These are phyloP conservation scores for Patiria pectinifera DNA, from an alignment of 53 echinoderm and acorn worm genomes.

Conservation along the genomic window DNA sequence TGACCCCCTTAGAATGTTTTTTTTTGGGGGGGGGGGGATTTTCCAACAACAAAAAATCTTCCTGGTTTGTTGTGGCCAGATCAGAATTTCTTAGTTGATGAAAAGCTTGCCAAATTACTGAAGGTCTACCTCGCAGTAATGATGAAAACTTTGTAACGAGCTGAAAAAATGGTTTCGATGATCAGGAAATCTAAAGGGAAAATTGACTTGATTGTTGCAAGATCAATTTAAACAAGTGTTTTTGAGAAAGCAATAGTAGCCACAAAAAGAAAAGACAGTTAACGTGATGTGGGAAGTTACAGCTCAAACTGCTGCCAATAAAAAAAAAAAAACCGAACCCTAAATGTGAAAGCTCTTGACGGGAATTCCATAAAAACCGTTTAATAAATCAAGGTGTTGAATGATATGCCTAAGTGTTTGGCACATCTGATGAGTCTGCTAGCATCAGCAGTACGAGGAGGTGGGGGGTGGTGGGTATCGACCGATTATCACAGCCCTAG, in stretches of 20 bases:
- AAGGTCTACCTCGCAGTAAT: no score
- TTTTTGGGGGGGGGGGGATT: no score
- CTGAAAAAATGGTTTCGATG: no score
- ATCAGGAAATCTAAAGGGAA: no score
- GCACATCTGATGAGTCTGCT: conserved; percentile 7
- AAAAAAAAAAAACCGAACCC: neutral
- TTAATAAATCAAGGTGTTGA: conserved; percentile 40
- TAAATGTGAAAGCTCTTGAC: neutral
- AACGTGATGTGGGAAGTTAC: neutral
- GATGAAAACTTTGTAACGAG: no score
- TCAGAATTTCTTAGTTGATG: no score
- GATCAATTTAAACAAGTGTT: no score
- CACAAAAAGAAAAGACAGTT: neutral
- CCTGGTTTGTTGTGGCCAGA: no score
- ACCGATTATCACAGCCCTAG: neutral
- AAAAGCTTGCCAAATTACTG: no score
- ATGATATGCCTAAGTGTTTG: conserved; percentile 27
- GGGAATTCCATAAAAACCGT: conserved; percentile 34
- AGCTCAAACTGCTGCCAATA: neutral
- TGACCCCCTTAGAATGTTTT: no score
- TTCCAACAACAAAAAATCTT: no score
- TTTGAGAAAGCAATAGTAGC: neutral
- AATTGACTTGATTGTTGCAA: no score
- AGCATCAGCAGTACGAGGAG: neutral
- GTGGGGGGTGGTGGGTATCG: neutral